Conservation (phyloP, 2,797 vertebrate species). For the Gadopsis bispinosus region DNA sequence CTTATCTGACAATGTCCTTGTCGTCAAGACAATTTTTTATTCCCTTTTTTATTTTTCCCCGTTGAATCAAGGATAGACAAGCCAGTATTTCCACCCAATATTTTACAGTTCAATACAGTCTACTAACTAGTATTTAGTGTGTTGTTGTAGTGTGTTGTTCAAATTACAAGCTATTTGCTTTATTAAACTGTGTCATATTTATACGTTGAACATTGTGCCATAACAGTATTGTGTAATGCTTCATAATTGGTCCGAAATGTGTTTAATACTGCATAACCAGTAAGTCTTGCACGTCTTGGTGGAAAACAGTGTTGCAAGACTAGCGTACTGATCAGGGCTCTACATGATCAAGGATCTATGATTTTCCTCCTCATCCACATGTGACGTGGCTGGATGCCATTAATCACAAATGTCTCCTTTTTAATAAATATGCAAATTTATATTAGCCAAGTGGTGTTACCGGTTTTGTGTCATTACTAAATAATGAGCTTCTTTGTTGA, state of each 20-base stretch:
- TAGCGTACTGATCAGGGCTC: constrained; percentile 24
- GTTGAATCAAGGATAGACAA: constrained; percentile 70
- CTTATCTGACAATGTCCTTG: constrained; percentile 88
- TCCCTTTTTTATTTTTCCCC: constrained; percentile 65
- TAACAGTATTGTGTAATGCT: constrained; percentile 21
- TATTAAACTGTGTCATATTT: constrained; percentile 17
- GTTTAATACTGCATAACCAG: constrained; percentile 4
- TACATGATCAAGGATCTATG: constrained; percentile 61
- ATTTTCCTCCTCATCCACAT: constrained; percentile 70
- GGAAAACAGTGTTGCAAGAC: constrained; percentile 24
- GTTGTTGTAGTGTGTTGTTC: constrained; percentile 21
- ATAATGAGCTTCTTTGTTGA: constrained; percentile 81
- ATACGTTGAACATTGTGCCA: constrained; percentile 2
- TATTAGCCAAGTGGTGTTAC: constrained; percentile 85
- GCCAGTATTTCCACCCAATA: constrained; percentile 44
- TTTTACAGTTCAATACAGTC: constrained; percentile 49
- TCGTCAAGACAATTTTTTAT: constrained; percentile 84
- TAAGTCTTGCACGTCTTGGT: constrained; percentile 9
- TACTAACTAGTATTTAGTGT: constrained; percentile 49
- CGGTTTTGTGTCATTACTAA: constrained; percentile 86
- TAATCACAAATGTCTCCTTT: constrained; percentile 87
- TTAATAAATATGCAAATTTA: constrained; percentile 89
- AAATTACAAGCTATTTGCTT: constrained; percentile 20
- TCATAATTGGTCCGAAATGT: constrained; percentile 7
- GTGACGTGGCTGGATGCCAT: constrained; percentile 83